phyloP scores from a whole-genome alignment of 2,888 invertebrate species.

The Tanytarsus gracilentus region DNA sequence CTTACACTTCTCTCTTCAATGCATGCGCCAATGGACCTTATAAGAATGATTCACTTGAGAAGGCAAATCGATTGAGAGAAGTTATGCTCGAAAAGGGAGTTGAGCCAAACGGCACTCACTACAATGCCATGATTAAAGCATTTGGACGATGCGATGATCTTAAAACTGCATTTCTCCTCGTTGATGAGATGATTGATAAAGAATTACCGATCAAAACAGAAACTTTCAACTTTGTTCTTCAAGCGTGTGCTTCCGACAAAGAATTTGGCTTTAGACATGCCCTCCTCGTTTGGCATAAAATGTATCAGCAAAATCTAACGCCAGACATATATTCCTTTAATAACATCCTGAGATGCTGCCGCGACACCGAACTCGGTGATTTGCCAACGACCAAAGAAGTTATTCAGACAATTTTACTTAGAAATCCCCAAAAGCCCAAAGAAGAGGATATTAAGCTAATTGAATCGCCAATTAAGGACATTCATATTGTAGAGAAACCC shows the following conservation, averaged over 20 bases:
- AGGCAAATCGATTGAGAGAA: constrained; percentile 56
- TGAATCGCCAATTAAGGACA: background rate
- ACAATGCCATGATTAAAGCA: constrained; percentile 85
- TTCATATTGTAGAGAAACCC: constrained; percentile 18
- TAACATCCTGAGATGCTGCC: constrained; percentile 65
- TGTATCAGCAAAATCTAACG: constrained; percentile 53
- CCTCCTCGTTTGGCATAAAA: constrained; percentile 76
- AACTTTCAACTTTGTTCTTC: constrained; percentile 71
- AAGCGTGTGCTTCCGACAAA: constrained; percentile 72
- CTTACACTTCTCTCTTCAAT: constrained; percentile 80
- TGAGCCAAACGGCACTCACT: constrained; percentile 64
- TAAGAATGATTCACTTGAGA: constrained; percentile 55
- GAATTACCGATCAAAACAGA: constrained; percentile 52
- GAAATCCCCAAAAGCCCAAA: constrained; percentile 13
- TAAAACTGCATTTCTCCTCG: constrained; percentile 64
- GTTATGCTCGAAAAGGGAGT: constrained; percentile 60
- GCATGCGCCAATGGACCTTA: constrained; percentile 76
- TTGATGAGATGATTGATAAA: constrained; percentile 72
- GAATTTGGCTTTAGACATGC: constrained; percentile 73
- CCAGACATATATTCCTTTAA: constrained; percentile 71
- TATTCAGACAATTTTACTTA: constrained; percentile 39
- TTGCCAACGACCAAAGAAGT: constrained; percentile 49
- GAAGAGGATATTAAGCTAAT: background rate
- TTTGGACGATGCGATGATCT: constrained; percentile 77
- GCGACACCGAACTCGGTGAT: constrained; percentile 73